phyloP scores from a whole-genome alignment of 2,797 vertebrate genomes.

The Dromococcyx pavoninus region DNA sequence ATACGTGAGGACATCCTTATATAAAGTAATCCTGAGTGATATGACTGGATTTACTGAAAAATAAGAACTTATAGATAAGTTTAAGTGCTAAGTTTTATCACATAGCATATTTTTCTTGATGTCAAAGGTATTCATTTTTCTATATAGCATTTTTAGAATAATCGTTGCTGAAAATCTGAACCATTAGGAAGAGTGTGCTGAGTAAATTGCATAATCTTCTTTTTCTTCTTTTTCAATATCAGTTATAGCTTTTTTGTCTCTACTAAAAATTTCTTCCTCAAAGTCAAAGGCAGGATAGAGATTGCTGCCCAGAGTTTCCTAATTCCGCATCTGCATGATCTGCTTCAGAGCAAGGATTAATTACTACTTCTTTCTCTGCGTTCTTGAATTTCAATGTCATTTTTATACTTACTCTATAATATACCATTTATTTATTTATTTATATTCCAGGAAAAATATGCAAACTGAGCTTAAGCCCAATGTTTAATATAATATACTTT shows the following conservation, averaged over 20 bases:
- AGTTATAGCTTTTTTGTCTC: neutral
- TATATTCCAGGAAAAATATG: neutral
- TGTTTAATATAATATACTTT: neutral
- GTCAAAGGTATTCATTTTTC: neutral
- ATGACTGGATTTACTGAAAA: neutral
- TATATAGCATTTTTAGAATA: neutral
- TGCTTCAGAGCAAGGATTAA: slow-evolving; percentile 1
- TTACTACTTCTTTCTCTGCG: neutral
- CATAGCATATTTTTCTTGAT: neutral
- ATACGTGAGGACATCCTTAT: neutral
- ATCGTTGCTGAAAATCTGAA: neutral
- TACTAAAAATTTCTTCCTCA: neutral
- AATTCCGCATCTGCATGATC: neutral
- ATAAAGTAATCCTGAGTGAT: neutral
- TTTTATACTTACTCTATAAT: neutral
- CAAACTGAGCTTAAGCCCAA: neutral
- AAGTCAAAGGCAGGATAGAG: neutral
- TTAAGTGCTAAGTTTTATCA: neutral
- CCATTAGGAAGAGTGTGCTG: neutral
- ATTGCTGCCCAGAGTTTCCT: neutral
- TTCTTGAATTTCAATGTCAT: neutral
- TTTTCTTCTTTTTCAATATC: neutral
- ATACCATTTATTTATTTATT: neutral
- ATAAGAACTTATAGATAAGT: neutral
- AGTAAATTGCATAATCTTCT: neutral